phyloP scores from a whole-genome alignment of 2,113 vertebrate genomes.

The Actenoides hombroni region DNA sequence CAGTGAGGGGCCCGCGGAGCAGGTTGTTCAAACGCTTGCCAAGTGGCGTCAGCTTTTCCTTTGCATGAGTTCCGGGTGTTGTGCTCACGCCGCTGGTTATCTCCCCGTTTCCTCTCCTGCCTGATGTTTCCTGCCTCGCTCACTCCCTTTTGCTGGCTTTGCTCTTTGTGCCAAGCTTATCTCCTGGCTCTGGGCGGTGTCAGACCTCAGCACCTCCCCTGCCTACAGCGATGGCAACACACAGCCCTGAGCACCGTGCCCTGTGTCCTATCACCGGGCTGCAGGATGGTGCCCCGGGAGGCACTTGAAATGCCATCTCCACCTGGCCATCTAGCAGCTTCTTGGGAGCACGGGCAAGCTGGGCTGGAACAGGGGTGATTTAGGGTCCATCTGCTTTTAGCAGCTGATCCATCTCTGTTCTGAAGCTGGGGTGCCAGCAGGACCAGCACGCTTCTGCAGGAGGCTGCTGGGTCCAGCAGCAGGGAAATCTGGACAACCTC shows the following conservation, averaged over 20 bases:
- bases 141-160: neutral
- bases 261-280: neutral
- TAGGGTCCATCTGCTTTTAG: neutral
- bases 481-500: neutral
- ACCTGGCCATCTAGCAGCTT: neutral
- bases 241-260: neutral
- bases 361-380: neutral
- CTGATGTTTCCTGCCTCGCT: slow-evolving; percentile 43
- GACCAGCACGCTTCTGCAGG: fast-evolving
- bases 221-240: neutral
- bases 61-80: neutral
- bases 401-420: neutral
- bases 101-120: slow-evolving; percentile 1
- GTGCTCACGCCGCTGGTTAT: slow-evolving; percentile 10
- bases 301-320: neutral
- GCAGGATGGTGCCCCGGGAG: neutral
- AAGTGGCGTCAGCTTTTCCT: neutral
- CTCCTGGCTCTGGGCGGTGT: neutral
- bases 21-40: neutral
- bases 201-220: neutral
- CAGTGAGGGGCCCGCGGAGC: neutral
- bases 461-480: neutral
- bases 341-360: neutral
- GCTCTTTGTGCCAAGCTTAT: slow-evolving; percentile 3
- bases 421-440: neutral